phyloP scores from a whole-genome alignment of 2,888 invertebrate species.

The Parnassius glacialis region DNA sequence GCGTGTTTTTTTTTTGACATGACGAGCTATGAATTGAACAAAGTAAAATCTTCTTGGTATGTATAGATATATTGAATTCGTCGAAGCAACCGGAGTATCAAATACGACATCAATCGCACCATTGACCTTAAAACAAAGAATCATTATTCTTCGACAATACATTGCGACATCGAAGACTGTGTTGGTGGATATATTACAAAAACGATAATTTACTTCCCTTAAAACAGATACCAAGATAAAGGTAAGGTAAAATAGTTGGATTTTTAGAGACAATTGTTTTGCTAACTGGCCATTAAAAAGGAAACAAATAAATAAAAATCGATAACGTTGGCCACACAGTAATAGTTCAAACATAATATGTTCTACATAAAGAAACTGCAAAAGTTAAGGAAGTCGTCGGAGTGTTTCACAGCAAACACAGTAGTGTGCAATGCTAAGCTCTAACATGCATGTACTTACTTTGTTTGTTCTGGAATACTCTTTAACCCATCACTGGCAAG shows the following conservation, averaged over 20 bases:
- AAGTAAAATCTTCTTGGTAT: slow-evolving; percentile 49
- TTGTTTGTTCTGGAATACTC: slow-evolving; percentile 77
- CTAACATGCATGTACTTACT: slow-evolving; percentile 79
- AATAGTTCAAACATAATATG: no score
- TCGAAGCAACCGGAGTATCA: slow-evolving; percentile 53
- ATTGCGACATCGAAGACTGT: slow-evolving; percentile 10
- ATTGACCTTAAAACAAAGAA: slow-evolving; percentile 66
- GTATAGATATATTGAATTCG: slow-evolving; percentile 39
- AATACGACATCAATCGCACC: slow-evolving; percentile 45
- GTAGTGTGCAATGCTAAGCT: slow-evolving; percentile 80
- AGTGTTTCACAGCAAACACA: slow-evolving; percentile 78
- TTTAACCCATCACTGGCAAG: slow-evolving; percentile 35
- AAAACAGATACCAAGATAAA: no score
- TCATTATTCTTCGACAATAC: slow-evolving; percentile 40
- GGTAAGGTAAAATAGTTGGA: no score
- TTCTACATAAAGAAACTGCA: neutral
- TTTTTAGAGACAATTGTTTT: neutral
- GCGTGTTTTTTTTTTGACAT: no score
- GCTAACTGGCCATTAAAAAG: no score
- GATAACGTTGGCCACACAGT: no score
- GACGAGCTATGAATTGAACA: no score
- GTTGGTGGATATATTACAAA: slow-evolving; percentile 4
- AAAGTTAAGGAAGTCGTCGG: slow-evolving; percentile 37
- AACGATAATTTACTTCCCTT: no score
- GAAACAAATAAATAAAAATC: no score